Conservation (phyloP, 2,888 invertebrate species). For the Caenorhabditis zanzibari region DNA sequence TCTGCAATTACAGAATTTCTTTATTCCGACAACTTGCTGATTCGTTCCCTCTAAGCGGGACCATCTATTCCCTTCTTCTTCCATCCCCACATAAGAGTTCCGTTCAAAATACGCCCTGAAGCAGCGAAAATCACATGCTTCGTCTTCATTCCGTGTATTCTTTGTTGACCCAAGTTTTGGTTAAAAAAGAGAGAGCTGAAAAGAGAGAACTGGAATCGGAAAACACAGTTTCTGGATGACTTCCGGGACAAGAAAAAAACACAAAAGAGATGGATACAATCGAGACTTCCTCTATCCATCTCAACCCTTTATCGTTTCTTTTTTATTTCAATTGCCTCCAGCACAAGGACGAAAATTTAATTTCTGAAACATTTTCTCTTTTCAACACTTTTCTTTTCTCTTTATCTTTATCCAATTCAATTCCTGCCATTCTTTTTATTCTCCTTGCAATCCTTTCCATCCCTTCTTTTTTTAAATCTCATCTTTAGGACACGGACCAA, state of each 20-base stretch:
- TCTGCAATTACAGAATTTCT: conserved; percentile 37
- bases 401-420: conserved; percentile 48
- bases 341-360: conserved; percentile 42
- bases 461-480: conserved; percentile 21
- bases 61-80: conserved; percentile 22
- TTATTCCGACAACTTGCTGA: conserved; percentile 34
- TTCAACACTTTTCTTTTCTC: conserved; percentile 38
- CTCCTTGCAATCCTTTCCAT: not conserved
- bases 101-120: conserved; percentile 56
- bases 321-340: conserved; percentile 45
- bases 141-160: conserved; percentile 26
- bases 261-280: conserved; percentile 9
- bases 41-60: conserved; percentile 41
- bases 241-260: conserved; percentile 36
- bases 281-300: conserved; percentile 17
- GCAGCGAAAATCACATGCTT: conserved; percentile 59
- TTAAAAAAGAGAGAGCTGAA: not conserved
- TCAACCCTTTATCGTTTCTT: conserved; percentile 12
- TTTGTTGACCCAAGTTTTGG: conserved; percentile 50
- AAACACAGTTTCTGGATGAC: conserved; percentile 56
- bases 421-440: conserved; percentile 11
- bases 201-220: conserved; percentile 37
- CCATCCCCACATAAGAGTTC: conserved; percentile 12
- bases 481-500: conserved; percentile 20
- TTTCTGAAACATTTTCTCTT: conserved; percentile 51